Base-by-base conservation (phyloP, 1,140 invertebrate genomes). In the Euura saliciscinereae region DNA sequence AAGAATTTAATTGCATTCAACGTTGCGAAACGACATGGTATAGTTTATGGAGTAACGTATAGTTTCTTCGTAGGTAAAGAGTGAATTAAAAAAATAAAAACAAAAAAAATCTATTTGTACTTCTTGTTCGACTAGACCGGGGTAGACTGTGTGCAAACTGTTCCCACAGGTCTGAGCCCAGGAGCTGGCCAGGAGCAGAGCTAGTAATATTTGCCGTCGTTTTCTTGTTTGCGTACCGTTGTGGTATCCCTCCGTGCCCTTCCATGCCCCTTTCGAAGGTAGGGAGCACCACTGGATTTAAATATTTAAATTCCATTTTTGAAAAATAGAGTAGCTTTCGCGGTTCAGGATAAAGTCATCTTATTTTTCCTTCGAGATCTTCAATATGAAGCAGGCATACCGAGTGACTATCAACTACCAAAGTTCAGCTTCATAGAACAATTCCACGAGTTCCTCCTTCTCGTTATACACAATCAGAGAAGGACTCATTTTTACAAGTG, bases 231-330 rank as follows among this genome's bases (percentile, higher is more conserved):
- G 75, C 72, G 59, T 65, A 72, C 73, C 67, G 75, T 65, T 72
- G 28, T 28, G 75, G 73, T 59, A 59, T 59, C 13, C 13, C 51
- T 8, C 51, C 46, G 6, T 51, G 6, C 46, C 11, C 46, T 51
- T 11, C 46, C 6, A 6, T 11, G 46, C 46, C 51, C 51, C 13
- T 8, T 3, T n/a, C 6, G 13, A 11, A 70, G 45, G 74, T 59
- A n/a, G 43, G 73, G 73, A 70, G 75, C 76, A 72, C 28, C 28
- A 28, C 68, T 51, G 68, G 73, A 74, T 75, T 77, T 77, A 75
- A 77, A 77, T 77, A 77, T 77, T 77, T 77, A 77, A 77, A 77
- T 77, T 77, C 74, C 74, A 77, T 77, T 75, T 77, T 77, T 73
- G 70, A 75, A 75, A 77, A 77, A 77, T 77, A 73, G 71, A 75